A percentile compares a stretch with the other conserved stretches of the same genome.
Conservation (phyloP, 2,113 vertebrate species). For the Leucosticte australis region DNA sequence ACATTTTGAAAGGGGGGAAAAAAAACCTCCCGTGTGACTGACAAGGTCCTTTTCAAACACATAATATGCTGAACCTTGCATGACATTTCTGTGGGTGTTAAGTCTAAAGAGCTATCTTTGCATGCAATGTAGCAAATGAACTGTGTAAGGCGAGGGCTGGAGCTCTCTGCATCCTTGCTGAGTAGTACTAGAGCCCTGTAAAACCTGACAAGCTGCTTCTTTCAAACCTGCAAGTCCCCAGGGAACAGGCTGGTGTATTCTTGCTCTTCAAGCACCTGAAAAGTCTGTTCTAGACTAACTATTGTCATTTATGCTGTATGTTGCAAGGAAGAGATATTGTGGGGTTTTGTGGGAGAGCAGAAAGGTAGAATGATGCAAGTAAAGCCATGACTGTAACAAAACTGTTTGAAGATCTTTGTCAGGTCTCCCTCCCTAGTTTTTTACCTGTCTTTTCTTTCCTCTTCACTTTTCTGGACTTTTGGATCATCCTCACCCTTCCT, state of each 20-base stretch:
- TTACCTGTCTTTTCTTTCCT: neutral
- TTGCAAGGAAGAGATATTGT: neutral
- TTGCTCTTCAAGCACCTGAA: neutral
- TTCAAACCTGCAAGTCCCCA: neutral
- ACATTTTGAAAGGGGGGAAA: neutral
- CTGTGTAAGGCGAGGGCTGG: neutral
- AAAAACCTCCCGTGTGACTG: neutral
- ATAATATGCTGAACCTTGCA: neutral
- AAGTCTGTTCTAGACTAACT: neutral
- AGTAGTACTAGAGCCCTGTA: neutral
- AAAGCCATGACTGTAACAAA: neutral
- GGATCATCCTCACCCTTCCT: neutral
- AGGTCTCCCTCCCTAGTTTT: neutral
- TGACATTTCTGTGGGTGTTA: slow-evolving; percentile 15
- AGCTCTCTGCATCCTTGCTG: neutral
- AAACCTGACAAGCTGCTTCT: neutral
- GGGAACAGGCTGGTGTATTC: neutral
- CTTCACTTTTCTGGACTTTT: neutral
- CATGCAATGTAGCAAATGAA: neutral
- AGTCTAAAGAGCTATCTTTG: slow-evolving; percentile 2
- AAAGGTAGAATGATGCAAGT: neutral
- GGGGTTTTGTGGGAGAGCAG: neutral
- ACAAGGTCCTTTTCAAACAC: slow-evolving; percentile 33
- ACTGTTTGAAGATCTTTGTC: neutral
- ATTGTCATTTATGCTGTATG: neutral